Evolutionary conservation across 1,140 invertebrate genomes (phyloP).

Genomic region (Heliothis subflexa): DNA sequence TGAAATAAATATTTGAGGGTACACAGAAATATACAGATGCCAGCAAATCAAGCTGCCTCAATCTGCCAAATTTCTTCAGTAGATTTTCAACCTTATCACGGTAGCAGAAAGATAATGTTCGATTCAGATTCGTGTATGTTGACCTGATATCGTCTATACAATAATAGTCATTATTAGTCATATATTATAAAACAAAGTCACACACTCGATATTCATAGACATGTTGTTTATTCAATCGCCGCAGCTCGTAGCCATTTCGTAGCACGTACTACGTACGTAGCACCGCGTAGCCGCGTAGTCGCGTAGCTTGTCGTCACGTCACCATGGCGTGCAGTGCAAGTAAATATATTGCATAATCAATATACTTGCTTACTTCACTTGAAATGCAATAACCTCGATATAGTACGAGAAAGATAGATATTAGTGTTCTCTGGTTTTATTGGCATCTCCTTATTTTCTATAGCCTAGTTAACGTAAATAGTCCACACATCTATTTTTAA

Average conservation of each 20-base stretch:
- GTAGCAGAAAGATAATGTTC: too few relatives aligned
- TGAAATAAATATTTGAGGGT: too few relatives aligned
- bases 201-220: not conserved
- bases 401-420: not conserved
- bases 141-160: too few relatives aligned
- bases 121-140: too few relatives aligned
- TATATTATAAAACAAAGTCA: slow-evolving; percentile 1
- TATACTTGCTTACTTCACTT: slow-evolving; percentile 27
- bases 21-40: too few relatives aligned
- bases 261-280: slow-evolving; percentile 35
- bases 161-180: not conserved
- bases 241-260: slow-evolving; percentile 29
- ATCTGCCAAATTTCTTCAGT: too few relatives aligned
- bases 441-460: too few relatives aligned
- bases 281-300: not conserved
- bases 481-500: too few relatives aligned
- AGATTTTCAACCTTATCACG: too few relatives aligned
- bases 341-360: slow-evolving; percentile 37
- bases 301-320: slow-evolving; percentile 34
- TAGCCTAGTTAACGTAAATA: too few relatives aligned
- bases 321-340: slow-evolving; percentile 34
- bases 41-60: too few relatives aligned
- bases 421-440: not conserved
- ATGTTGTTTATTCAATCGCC: slow-evolving; percentile 26
- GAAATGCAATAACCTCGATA: slow-evolving; percentile 20